Base-by-base conservation (phyloP, 2,113 vertebrate genomes). In the Fulica atra region DNA sequence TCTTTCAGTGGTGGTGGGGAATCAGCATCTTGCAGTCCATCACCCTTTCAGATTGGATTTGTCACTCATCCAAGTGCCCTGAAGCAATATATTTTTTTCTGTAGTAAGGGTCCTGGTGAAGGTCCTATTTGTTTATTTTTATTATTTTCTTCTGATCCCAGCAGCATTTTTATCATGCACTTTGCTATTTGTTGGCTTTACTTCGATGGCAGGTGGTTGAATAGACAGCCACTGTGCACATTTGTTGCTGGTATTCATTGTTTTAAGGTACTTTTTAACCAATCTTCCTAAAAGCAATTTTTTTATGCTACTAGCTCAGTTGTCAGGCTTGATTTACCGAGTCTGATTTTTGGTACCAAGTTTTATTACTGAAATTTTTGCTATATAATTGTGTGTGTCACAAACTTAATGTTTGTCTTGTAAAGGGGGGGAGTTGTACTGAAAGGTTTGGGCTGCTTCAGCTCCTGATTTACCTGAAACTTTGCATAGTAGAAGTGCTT, bases 111-210 rank as follows among this genome's bases (percentile, higher is more conserved):
- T 64, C 56, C 51, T 74, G 38, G 36, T 38, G 35, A 78, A 87
- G 81, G 77, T 93, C 54, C 33, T 81, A 12, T 86, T 92, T 92
- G 60, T 85, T 92, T 93, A 46, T 91, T 61, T 61, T 51, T 74
- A 38, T 73, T 81, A 50, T 69, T 86, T 92, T 51, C 44, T 69
- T 53, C 29, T 74, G 78, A 78, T 81, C 60, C n/a, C 64, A 83
- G 28, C 68, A 82, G 61, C 2, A 8, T 86, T 88, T 94, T 83
- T 66, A 13, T 72, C 18, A 25, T 53, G 17, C 46, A 15, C 64
- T 84, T 79, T 78, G 73, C 51, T 95, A 21, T 84, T 79, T 12
- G 20, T 60, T 64, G 29, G 12, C 14, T 77, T 79, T 60, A 10
- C 48, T 91, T 71, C 69, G 35, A 21, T 65, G 61, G 21, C 29